Percentiles rank a stretch among this genome's conserved stretches.
Conservation (phyloP, 1,140 invertebrate species). For the Drosophila quadrilineata region DNA sequence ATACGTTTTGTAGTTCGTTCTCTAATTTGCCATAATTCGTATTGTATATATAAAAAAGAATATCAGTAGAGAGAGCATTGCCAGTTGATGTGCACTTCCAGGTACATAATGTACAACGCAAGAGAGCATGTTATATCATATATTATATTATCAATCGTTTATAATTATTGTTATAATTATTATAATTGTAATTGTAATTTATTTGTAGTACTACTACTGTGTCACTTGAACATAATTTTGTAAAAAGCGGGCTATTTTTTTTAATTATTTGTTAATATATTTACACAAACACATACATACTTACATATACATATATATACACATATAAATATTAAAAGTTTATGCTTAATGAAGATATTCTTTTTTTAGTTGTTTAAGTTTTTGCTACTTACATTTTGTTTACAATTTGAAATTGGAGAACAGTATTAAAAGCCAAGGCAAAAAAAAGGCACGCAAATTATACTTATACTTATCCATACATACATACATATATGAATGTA, state of each 20-base stretch:
- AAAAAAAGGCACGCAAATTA: constrained; percentile 59
- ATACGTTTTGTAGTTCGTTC: constrained; percentile 44
- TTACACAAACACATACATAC: neutral
- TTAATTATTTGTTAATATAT: constrained; percentile 19
- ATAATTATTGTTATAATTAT: no score
- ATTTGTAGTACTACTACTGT: constrained; percentile 46
- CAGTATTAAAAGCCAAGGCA: constrained; percentile 72
- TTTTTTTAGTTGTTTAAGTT: constrained; percentile 59
- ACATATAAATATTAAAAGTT: constrained; percentile 26
- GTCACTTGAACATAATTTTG: constrained; percentile 63
- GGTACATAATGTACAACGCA: no score
- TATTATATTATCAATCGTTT: constrained; percentile 37
- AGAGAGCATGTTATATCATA: no score
- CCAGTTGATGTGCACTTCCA: constrained; percentile 18
- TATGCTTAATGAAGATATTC: constrained; percentile 37
- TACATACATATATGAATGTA: constrained; percentile 20
- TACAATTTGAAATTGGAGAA: constrained; percentile 76
- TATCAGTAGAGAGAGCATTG: constrained; percentile 47
- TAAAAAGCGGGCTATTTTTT: constrained; percentile 64
- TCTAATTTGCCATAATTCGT: constrained; percentile 72
- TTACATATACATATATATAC: constrained; percentile 38
- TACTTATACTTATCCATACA: constrained; percentile 28
- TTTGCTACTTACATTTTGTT: constrained; percentile 63
- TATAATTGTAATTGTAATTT: no score
- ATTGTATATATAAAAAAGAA: no score